Percentiles rank a stretch among this genome's conserved stretches.
Conservation (phyloP, 2,888 invertebrate species). For the Gymnosoma rotundatum region DNA sequence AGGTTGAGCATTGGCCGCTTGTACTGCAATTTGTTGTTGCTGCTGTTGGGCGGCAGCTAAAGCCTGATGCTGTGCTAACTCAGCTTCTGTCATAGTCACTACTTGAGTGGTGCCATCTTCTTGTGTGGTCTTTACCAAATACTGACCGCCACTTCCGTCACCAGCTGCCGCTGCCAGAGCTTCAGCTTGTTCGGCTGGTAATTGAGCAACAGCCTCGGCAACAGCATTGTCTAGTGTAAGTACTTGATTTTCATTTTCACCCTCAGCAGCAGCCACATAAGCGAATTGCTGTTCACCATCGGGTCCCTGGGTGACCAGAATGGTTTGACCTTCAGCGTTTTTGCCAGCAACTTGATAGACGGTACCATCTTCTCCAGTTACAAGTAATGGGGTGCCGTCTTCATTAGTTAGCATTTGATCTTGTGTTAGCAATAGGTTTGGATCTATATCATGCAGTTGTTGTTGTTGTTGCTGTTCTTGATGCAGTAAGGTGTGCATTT, state of each 20-base stretch:
- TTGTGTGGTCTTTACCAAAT: constrained; percentile 78
- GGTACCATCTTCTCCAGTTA: constrained; percentile 91
- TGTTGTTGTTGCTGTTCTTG: constrained; percentile 75
- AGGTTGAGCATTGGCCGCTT: constrained; percentile 68
- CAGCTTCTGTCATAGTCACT: constrained; percentile 78
- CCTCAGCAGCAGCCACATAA: constrained; percentile 86
- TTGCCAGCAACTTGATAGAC: constrained; percentile 88
- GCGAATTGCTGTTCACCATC: constrained; percentile 89
- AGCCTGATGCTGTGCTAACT: constrained; percentile 79
- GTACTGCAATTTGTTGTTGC: constrained; percentile 70
- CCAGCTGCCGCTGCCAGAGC: constrained; percentile 75
- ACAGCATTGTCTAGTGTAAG: constrained; percentile 82
- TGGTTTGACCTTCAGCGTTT: constrained; percentile 89
- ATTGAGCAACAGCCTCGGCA: constrained; percentile 81
- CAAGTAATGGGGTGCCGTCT: constrained; percentile 88
- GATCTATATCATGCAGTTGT: constrained; percentile 74
- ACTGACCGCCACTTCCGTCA: constrained; percentile 76
- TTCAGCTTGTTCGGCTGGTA: constrained; percentile 78
- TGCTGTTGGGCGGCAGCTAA: constrained; percentile 73
- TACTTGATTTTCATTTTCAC: constrained; percentile 83
- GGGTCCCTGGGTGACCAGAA: constrained; percentile 88
- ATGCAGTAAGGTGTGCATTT: constrained; percentile 72
- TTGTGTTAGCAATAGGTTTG: constrained; percentile 76
- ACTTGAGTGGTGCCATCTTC: constrained; percentile 76
- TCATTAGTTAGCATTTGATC: constrained; percentile 82